Conservation (phyloP, 2,888 invertebrate species). For the Nomada flava region DNA sequence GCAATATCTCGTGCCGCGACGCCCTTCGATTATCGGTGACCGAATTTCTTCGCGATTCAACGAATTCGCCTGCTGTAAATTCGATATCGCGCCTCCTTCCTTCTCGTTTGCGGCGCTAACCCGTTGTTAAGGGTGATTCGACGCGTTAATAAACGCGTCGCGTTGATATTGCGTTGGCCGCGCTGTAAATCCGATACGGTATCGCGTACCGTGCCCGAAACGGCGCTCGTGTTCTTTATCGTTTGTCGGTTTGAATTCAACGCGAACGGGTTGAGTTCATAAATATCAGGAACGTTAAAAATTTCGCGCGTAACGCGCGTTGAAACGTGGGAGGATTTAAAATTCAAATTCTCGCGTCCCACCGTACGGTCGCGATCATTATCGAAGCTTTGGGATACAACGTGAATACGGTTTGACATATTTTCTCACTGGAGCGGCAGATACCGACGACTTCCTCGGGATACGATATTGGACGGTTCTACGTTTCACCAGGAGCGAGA, state of each 20-base stretch:
- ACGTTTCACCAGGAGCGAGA: slow-evolving; percentile 3
- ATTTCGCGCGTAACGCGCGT: background rate
- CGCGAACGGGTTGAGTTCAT: background rate
- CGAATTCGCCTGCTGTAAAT: slow-evolving; percentile 57
- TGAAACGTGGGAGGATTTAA: slow-evolving; percentile 11
- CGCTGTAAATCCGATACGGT: slow-evolving; percentile 1
- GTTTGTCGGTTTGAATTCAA: background rate
- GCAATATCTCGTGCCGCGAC: slow-evolving; percentile 55
- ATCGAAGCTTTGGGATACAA: slow-evolving; percentile 12
- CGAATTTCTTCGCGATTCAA: slow-evolving; percentile 68
- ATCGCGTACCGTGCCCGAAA: background rate
- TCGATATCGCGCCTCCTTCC: slow-evolving; percentile 43
- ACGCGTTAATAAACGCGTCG: slow-evolving; percentile 49
- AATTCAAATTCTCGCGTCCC: slow-evolving; percentile 35
- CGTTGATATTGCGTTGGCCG: slow-evolving; percentile 28
- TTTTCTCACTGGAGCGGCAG: slow-evolving; percentile 16
- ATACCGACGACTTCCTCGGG: slow-evolving; percentile 15
- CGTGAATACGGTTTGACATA: slow-evolving; percentile 41
- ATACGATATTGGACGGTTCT: slow-evolving; percentile 50
- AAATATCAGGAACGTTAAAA: background rate
- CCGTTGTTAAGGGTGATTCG: slow-evolving; percentile 2
- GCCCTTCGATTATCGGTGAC: slow-evolving; percentile 67
- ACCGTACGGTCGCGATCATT: slow-evolving; percentile 36
- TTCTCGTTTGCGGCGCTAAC: background rate
- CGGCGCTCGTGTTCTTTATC: background rate